Base-by-base conservation (phyloP, 2,797 vertebrate species). In the Labroides dimidiatus region DNA sequence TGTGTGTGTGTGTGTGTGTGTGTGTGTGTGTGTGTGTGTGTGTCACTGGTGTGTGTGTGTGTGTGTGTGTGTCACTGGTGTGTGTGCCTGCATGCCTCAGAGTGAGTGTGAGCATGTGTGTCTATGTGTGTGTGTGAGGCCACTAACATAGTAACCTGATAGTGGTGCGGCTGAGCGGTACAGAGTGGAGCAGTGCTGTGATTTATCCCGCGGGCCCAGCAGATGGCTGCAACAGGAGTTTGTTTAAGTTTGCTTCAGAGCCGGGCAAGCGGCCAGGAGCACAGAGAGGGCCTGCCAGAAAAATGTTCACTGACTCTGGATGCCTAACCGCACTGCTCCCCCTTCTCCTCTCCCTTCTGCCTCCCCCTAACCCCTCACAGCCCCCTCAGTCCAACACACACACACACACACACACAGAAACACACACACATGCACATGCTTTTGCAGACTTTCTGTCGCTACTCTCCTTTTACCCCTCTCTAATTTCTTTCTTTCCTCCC, bases 141-240 rank as follows among this genome's bases (percentile, higher is more conserved):
- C 71, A 80, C 87, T 91, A 91, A 88, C 88, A 90, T 86, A 80
- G 91, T 92, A 93, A 93, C 90, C 88, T 85, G 91, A 93, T 93
- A 88, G 88, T 62, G 84, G 90, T 82, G 88, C 52, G 90, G 86
- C 90, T 82, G 86, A 89, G 87, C 89, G 70, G 85, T 83, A 89
- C 89, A 86, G 87, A 91, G 88, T 69, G 69, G 72, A 94, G 95
- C 96, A 95, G 95, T 93, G 96, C 96, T 97, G 96, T 97, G 96
- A 97, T 97, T 98, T 97, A 97, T 98, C 96, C 96, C 96, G 96
- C 94, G 95, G 97, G 95, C 95, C 96, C 93, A 96, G 96, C 97
- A 98, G 97, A 98, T 98, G 97, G 97, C 96, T 96, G 96, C 95
- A 95, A 95, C 96, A 96, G 96, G 96, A 97, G 96, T 97, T 97